Percentiles rank a stretch among this genome's conserved stretches.
phyloP scores from a whole-genome alignment of 2,113 vertebrate species.

The Sinocyclocheilus rhinocerous region DNA sequence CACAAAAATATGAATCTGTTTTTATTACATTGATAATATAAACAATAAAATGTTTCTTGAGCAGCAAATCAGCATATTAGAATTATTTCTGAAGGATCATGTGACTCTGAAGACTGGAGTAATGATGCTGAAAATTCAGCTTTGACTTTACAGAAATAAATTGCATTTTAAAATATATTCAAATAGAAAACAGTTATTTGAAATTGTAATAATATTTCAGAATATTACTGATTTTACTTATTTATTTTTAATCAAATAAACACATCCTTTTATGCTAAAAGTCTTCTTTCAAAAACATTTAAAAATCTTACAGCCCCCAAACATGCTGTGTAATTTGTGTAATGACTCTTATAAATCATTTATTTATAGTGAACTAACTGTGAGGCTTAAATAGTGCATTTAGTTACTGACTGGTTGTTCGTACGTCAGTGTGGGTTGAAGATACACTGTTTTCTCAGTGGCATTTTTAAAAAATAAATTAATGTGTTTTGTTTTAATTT shows the following conservation, averaged over 20 bases:
- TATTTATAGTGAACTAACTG: not conserved
- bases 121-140: too few species aligned
- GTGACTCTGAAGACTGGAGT: too few species aligned
- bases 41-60: too few species aligned
- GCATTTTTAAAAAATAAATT: not conserved
- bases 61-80: too few species aligned
- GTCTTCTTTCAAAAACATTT: not conserved
- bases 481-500: too few species aligned
- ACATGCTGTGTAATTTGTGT: not conserved
- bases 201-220: not conserved
- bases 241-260: not conserved
- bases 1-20: too few species aligned
- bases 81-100: too few species aligned
- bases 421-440: not conserved
- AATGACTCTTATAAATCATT: too few species aligned
- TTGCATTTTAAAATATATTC: not conserved
- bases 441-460: not conserved
- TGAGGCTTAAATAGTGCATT: not conserved
- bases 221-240: too few species aligned
- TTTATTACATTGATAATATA: too few species aligned
- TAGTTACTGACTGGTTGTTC: not conserved
- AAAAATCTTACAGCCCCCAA: not conserved
- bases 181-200: not conserved
- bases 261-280: not conserved
- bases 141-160: too few species aligned